Conservation (phyloP, 2,888 invertebrate genomes). For the Ophion ellenae region DNA sequence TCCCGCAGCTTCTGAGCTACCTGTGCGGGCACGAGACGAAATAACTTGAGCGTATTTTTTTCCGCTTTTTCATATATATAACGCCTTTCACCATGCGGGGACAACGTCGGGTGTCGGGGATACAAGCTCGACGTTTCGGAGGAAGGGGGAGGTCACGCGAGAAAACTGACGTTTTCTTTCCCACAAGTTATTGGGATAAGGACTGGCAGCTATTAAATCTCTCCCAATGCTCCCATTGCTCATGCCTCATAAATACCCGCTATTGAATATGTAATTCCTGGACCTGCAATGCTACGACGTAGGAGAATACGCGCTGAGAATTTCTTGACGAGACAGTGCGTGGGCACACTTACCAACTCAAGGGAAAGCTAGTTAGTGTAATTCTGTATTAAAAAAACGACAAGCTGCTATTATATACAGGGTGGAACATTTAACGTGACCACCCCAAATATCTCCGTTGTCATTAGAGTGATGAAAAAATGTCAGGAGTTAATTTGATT, state of each 20-base stretch:
- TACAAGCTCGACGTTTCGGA: not conserved
- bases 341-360: constrained; percentile 15
- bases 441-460: too few species aligned
- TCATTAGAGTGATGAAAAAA: too few species aligned
- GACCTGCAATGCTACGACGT: not conserved
- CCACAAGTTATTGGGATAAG: constrained; percentile 36
- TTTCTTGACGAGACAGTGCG: constrained; percentile 39
- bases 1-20: too few species aligned
- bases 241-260: constrained; percentile 21
- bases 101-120: constrained; percentile 1
- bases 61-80: not conserved
- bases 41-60: not conserved
- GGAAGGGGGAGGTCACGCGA: not conserved
- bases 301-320: constrained; percentile 23
- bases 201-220: constrained; percentile 11
- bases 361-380: constrained; percentile 3
- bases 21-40: not conserved
- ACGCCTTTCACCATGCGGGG: constrained; percentile 11
- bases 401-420: not conserved
- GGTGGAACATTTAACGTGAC: too few species aligned
- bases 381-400: constrained; percentile 1
- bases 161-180: constrained; percentile 55
- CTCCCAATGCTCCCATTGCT: constrained; percentile 8
- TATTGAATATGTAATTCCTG: constrained; percentile 28
- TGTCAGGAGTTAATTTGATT: too few species aligned